These are phyloP conservation scores for Epinotia ramella DNA, from an alignment of 2,888 invertebrate species.

Conservation along the genomic window DNA sequence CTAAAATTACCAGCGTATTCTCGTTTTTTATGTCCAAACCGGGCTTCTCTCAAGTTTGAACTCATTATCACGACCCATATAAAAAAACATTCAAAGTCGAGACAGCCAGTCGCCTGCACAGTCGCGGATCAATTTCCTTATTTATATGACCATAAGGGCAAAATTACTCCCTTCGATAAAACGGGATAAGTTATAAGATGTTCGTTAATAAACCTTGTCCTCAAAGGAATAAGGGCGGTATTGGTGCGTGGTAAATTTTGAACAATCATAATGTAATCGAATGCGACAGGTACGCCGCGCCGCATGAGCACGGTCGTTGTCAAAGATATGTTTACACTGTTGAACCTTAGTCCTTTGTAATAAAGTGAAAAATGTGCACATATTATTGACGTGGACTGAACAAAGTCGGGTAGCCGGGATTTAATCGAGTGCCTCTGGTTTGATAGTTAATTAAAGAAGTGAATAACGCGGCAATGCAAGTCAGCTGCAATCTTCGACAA, in stretches of 20 bases:
- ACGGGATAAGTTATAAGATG: background rate
- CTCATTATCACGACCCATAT: conserved; percentile 66
- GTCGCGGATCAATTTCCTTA: conserved; percentile 44
- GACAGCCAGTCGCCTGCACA: conserved; percentile 75
- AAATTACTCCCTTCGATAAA: conserved; percentile 28
- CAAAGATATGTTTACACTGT: background rate
- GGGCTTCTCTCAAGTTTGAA: conserved; percentile 47
- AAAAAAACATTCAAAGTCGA: conserved; percentile 76
- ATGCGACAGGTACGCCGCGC: conserved; percentile 52
- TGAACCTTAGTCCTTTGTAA: background rate
- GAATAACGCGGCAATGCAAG: conserved; percentile 80
- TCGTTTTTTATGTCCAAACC: conserved; percentile 14
- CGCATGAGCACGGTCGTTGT: conserved; percentile 45
- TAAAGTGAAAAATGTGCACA: background rate
- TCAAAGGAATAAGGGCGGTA: conserved; percentile 55
- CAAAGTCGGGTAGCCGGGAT: conserved; percentile 80
- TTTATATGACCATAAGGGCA: conserved; percentile 23
- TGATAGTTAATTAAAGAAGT: conserved; percentile 84
- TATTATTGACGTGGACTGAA: conserved; percentile 48
- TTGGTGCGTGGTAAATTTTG: conserved; percentile 54
- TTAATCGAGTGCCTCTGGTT: conserved; percentile 81
- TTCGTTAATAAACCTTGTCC: conserved; percentile 53
- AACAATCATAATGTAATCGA: conserved; percentile 46
- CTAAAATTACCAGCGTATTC: conserved; percentile 1
- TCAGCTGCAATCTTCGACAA: conserved; percentile 78